Percentiles rank a stretch among this genome's conserved stretches.
Conservation (phyloP, 2,797 vertebrate species). For the Melanotaenia maccullochi region DNA sequence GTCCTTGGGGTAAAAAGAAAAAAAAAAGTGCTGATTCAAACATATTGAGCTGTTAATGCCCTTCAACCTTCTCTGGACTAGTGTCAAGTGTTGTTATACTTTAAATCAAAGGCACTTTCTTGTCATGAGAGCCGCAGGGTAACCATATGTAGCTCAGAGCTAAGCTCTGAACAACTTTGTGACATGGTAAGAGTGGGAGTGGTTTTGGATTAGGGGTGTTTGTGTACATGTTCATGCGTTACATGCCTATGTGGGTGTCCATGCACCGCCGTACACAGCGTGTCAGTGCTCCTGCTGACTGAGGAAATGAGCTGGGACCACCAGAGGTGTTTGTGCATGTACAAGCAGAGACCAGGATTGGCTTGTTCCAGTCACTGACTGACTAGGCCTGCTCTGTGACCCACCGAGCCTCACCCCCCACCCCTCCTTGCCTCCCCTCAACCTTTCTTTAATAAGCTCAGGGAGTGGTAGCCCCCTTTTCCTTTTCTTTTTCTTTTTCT, state of each 20-base stretch:
- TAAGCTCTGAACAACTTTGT: constrained; percentile 33
- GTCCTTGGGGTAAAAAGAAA: constrained; percentile 49
- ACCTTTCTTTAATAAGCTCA: constrained; percentile 72
- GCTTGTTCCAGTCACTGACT: constrained; percentile 72
- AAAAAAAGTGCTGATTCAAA: constrained; percentile 68
- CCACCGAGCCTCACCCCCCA: constrained; percentile 48
- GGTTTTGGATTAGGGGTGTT: constrained; percentile 62
- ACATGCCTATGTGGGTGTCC: constrained; percentile 76
- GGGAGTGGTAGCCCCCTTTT: constrained; percentile 63
- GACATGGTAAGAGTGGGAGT: constrained; percentile 43
- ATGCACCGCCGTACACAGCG: constrained; percentile 52
- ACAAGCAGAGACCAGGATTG: constrained; percentile 61
- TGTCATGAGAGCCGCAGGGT: constrained; percentile 31
- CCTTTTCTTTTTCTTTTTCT: constrained; percentile 34
- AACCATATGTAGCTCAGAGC: constrained; percentile 31
- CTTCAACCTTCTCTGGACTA: constrained; percentile 55
- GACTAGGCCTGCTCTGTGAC: constrained; percentile 72
- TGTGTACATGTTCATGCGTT: constrained; percentile 67
- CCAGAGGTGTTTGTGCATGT: constrained; percentile 81
- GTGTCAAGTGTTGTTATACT: constrained; percentile 59
- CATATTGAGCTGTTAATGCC: constrained; percentile 66
- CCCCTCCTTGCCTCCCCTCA: background rate
- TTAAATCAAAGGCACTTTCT: constrained; percentile 56
- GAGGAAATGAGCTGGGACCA: constrained; percentile 84
- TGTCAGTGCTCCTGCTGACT: constrained; percentile 76